These are phyloP conservation scores for Tauraco hartlaubi DNA, from an alignment of 2,797 vertebrate genomes.

Conservation along the genomic window DNA sequence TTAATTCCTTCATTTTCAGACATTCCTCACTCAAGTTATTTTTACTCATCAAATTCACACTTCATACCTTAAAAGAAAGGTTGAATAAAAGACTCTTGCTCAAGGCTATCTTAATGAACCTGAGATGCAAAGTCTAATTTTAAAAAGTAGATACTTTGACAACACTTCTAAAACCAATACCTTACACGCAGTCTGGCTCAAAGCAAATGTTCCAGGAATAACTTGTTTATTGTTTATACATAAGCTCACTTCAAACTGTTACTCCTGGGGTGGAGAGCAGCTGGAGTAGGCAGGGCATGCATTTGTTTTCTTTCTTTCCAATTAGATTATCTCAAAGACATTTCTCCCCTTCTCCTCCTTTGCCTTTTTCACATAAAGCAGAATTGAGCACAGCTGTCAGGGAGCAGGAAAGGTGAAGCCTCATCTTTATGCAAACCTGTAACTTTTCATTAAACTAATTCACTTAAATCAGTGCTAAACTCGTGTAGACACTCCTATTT, in stretches of 20 bases:
- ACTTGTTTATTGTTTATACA: constrained; percentile 66
- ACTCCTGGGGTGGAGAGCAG: constrained; percentile 43
- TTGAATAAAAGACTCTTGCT: constrained; percentile 45
- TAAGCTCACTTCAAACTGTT: constrained; percentile 60
- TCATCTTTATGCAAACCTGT: constrained; percentile 20
- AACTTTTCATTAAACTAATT: constrained; percentile 27
- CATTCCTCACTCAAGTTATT: constrained; percentile 42
- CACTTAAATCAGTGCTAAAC: background rate
- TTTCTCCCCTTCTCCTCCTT: constrained; percentile 23
- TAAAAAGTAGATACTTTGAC: constrained; percentile 22
- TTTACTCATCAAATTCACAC: constrained; percentile 32
- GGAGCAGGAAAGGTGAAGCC: constrained; percentile 17
- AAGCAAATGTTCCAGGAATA: constrained; percentile 51
- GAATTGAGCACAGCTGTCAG: constrained; percentile 10
- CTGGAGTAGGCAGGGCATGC: constrained; percentile 2
- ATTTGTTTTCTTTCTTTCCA: constrained; percentile 58
- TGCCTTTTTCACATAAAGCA: background rate
- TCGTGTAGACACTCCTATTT: background rate
- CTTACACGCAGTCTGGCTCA: constrained; percentile 21
- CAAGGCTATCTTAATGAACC: constrained; percentile 50
- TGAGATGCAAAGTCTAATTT: constrained; percentile 38
- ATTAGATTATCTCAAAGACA: constrained; percentile 28
- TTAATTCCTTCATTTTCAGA: constrained; percentile 55
- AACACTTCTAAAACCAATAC: constrained; percentile 29
- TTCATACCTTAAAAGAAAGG: constrained; percentile 36